Evolutionary conservation across 2,888 invertebrate species (phyloP), one percentile per base, ranked within the genome.

Genomic region (Shargacucullia verbasci): DNA sequence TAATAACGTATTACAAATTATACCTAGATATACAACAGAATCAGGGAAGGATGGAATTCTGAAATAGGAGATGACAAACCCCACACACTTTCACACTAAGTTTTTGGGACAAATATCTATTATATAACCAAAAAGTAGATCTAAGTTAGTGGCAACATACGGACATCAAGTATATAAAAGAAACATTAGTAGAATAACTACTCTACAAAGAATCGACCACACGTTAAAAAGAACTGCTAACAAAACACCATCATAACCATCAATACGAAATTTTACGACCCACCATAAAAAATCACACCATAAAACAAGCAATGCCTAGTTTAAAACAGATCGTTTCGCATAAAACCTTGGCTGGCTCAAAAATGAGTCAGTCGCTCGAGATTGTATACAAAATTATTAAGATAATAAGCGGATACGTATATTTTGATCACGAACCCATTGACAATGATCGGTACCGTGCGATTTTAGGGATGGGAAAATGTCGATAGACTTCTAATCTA

Each of bases 361-460:
- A 92, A 92, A 89, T 92, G 91, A 93, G 86, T 91, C 92, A 90
- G 88, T 82, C 81, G 78, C 79, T 80, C 84, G 82, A 86, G 88
- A 91, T 88, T 90, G 87, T 90, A 84, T 86, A 91, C 88, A 88
- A 92, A 92, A 92, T 94, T 91, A 90, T 92, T 90, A 86, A 90
- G 91, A 92, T 94, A 94, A 93, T 94, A 92, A 92, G 91, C 89
- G 87, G 93, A 93, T 92, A 93, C 90, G 88, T 92, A 91, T 85
- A 91, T 92, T 92, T 92, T 88, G 91, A 90, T 94, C 94, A 94
- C 94, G 94, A 93, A 86, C 88, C 91, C 89, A 94, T 94, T 94
- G 94, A 90, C 93, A 94, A 91, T 92, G 92, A 94, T 92, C 92
- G 91, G 90, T 87, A 87, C 88, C 73, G 87, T 76, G 87, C 83